Evolutionary conservation across 2,888 invertebrate genomes (phyloP).

Genomic region (Athetis lepigone): DNA sequence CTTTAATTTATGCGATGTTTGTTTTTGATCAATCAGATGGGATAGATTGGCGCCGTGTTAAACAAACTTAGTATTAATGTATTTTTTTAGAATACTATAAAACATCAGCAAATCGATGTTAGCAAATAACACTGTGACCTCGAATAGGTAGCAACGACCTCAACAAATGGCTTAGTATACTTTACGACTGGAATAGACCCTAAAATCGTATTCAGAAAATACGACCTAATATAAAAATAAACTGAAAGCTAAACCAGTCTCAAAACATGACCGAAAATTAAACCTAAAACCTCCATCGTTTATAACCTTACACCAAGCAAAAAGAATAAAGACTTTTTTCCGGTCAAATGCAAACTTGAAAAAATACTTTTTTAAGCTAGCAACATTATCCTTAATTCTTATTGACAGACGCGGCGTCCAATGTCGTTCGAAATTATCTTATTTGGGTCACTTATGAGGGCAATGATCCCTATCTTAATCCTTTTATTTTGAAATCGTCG

Average conservation of each 20-base stretch:
- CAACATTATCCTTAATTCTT: conserved; percentile 86
- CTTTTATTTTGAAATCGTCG: conserved; percentile 86
- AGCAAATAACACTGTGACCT: conserved; percentile 27
- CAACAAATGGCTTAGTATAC: conserved; percentile 44
- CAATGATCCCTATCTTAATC: conserved; percentile 82
- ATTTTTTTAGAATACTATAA: conserved; percentile 8
- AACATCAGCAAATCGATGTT: conserved; percentile 2
- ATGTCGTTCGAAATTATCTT: conserved; percentile 84
- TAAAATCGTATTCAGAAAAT: conserved; percentile 27
- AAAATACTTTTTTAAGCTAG: conserved; percentile 74
- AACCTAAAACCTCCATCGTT: conserved; percentile 62
- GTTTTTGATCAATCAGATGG: conserved; percentile 23
- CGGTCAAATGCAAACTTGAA: conserved; percentile 60
- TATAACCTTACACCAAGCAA: conserved; percentile 43
- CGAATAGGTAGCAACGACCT: conserved; percentile 24
- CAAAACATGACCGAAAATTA: conserved; percentile 41
- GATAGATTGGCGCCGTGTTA: conserved; percentile 2
- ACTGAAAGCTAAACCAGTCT: conserved; percentile 39
- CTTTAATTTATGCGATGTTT: conserved; percentile 38
- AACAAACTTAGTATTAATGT: conserved; percentile 15
- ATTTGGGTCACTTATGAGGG: conserved; percentile 87
- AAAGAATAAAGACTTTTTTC: conserved; percentile 46
- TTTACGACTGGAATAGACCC: conserved; percentile 1
- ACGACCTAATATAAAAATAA: conserved; percentile 32
- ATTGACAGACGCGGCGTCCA: conserved; percentile 82